Conservation (phyloP, 37 sponge, comb jelly and placozoan genomes). For the Aplysina aerophoba region DNA sequence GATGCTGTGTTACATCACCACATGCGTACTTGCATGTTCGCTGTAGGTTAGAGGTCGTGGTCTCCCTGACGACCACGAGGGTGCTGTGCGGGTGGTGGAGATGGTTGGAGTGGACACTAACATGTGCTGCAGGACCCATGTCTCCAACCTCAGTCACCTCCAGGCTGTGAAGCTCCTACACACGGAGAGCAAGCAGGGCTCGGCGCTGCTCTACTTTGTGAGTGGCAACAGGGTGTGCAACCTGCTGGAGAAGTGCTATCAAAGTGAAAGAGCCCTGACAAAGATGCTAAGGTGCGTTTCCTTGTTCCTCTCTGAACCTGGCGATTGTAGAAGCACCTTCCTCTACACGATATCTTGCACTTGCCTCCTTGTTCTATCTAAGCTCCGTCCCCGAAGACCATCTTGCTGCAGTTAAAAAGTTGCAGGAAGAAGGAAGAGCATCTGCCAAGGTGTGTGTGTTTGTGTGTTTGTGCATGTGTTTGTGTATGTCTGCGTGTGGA, state of each 20-base stretch:
- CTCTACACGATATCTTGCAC: too few relatives aligned
- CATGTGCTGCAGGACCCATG: constrained; percentile 99
- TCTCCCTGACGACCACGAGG: constrained; percentile 91
- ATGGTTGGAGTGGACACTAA: constrained; percentile 92
- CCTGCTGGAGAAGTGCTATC: constrained; percentile 47
- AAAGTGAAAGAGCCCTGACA: constrained; percentile 69
- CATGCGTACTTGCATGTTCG: too few relatives aligned
- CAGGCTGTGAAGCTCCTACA: constrained; percentile 91
- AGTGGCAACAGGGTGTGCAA: constrained; percentile 79
- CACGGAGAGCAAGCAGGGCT: constrained; percentile 80
- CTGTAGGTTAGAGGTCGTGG: constrained; percentile 85
- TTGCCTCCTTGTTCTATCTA: too few relatives aligned
- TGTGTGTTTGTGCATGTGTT: too few relatives aligned
- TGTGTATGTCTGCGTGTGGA: too few relatives aligned
- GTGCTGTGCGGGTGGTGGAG: constrained; percentile 90
- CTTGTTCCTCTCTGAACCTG: too few relatives aligned
- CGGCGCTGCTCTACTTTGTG: constrained; percentile 81
- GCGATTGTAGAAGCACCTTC: too few relatives aligned
- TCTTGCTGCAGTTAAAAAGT: constrained; percentile 54
- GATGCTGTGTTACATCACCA: too few relatives aligned
- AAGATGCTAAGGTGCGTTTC: constrained; percentile 79
- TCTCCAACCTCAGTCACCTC: constrained; percentile 79
- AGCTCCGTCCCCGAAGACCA: constrained; percentile 80
- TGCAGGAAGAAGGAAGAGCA: constrained; percentile 36
- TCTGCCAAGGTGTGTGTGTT: constrained; percentile 40